phyloP scores from a whole-genome alignment of 2,888 invertebrate species.

The Uloborus plumipes region DNA sequence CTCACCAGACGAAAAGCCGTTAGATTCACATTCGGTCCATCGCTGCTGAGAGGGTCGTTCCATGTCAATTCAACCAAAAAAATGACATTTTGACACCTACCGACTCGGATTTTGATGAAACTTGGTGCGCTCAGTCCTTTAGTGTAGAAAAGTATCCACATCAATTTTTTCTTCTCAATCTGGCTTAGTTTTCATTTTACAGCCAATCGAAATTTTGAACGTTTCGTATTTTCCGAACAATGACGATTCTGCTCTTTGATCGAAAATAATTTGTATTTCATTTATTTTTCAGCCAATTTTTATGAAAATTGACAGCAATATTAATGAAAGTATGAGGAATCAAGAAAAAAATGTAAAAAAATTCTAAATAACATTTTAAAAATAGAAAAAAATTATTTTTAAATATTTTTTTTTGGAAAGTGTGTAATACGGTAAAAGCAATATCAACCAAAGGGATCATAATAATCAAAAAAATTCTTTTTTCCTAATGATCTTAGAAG shows the following conservation, averaged over 20 bases:
- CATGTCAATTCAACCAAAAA: too few species aligned
- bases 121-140: too few species aligned
- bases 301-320: neutral
- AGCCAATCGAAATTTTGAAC: slow-evolving; percentile 6
- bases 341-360: neutral
- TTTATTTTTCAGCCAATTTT: neutral
- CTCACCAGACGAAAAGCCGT: too few species aligned
- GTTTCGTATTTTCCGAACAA: slow-evolving; percentile 6
- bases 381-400: neutral
- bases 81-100: too few species aligned
- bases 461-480: neutral
- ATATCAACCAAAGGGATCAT: neutral
- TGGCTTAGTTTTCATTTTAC: slow-evolving; percentile 12
- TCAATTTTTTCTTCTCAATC: slow-evolving; percentile 2
- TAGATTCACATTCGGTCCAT: too few species aligned
- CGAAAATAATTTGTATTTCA: slow-evolving; percentile 9
- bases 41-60: too few species aligned
- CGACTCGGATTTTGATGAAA: too few species aligned
- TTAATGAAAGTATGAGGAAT: neutral
- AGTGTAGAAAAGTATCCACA: too few species aligned
- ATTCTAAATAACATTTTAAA: neutral
- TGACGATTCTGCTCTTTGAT: slow-evolving; percentile 10
- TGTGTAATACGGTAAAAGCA: too few species aligned
- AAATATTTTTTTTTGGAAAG: neutral
- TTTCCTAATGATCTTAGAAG: neutral